Conservation (phyloP, 1,140 invertebrate genomes). For the Physella acuta region DNA sequence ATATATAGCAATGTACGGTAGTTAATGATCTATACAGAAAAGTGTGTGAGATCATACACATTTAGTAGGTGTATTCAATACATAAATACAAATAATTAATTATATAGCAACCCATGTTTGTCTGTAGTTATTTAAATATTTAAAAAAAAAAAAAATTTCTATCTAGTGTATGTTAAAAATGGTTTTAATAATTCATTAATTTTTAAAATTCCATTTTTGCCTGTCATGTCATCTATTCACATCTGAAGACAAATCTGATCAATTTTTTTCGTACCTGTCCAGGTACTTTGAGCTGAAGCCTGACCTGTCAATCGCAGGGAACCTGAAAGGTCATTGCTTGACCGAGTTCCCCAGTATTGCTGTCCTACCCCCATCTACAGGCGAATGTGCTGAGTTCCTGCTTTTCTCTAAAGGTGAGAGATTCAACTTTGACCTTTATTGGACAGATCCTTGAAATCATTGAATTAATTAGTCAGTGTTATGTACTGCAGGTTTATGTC, state of each 20-base stretch:
- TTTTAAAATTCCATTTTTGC: background rate
- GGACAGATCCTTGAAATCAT: too few species aligned
- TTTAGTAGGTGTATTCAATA: too few species aligned
- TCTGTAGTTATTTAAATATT: background rate
- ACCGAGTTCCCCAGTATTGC: conserved; percentile 8
- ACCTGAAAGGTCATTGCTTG: conserved; percentile 13
- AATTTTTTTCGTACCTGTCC: background rate
- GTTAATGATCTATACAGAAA: too few species aligned
- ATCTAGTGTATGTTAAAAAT: too few species aligned
- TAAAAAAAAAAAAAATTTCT: too few species aligned
- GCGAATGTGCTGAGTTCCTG: background rate
- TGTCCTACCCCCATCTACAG: background rate
- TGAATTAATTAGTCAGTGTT: too few species aligned
- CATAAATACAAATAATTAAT: background rate
- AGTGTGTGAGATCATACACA: too few species aligned
- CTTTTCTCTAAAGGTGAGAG: conserved; percentile 10
- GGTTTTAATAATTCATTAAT: too few species aligned
- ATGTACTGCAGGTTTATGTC: too few species aligned
- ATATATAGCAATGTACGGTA: too few species aligned
- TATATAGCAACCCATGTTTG: background rate
- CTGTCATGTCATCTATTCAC: background rate
- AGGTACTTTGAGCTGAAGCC: conserved; percentile 13
- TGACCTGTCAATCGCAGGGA: background rate
- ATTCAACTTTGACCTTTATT: too few species aligned
- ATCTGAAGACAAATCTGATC: background rate